Evolutionary conservation across 2,888 invertebrate genomes (phyloP), one percentile per base, ranked within the genome.

Genomic region (Tiliacea citrago): DNA sequence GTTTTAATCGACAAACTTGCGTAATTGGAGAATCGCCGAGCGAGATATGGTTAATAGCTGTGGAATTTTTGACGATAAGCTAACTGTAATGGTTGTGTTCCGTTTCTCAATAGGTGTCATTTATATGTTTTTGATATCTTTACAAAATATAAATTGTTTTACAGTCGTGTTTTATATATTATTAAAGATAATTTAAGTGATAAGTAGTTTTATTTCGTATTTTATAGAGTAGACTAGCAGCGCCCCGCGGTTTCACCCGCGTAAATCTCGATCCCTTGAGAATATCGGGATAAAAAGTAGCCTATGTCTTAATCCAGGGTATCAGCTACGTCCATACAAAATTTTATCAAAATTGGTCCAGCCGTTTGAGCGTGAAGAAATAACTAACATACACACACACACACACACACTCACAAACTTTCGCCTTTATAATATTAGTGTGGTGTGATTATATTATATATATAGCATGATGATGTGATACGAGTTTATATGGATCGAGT

Each of bases 1-100:
- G 88, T 91, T 91, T 89, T 93, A 94, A 94, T 94, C 90, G 93
- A 87, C 89, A 80, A 94, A 94, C 91, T 94, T 94, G 86, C 77
- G 90, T 91, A 91, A 92, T 93, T 91, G 92, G 89, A 93, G 91
- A 91, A 93, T 93, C 90, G 88, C 88, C 84, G 87, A 83, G 84
- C 84, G 77, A 91, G 92, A 93, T 93, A 93, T 87, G 45, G 91
- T 84, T 91, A 92, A 93, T 92, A 88, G 88, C 88, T 80, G 79
- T 81, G 88, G 91, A 89, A 90, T 92, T 91, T 90, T 90, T 88
- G 86, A 86, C 81, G 92, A 93, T 93, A 93, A 92, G 89, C 84
- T 81, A 53, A 77, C 62, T 76, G 83, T 85, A 81, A 88, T 78
- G 82, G 84, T 82, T 75, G 81, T 77, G 69, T 79, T 86, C 81